Evolutionary conservation across 1,140 invertebrate genomes (phyloP).

Genomic region (Bombus waltoni): DNA sequence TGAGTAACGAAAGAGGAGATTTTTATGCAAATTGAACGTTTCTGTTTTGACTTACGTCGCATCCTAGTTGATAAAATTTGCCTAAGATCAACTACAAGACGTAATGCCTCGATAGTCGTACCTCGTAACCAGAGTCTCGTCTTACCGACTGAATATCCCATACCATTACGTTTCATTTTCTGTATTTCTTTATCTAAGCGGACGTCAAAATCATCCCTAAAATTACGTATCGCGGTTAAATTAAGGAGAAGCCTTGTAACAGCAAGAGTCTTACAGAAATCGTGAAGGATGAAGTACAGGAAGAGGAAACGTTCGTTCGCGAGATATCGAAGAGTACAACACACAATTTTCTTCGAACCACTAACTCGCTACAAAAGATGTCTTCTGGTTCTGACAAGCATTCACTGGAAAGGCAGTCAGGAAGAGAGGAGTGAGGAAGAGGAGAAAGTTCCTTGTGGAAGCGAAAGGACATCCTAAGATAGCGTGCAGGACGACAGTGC

Average conservation of each 20-base stretch:
- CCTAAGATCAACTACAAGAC: neutral
- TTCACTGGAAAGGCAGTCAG: slow-evolving; percentile 70
- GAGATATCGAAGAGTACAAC: slow-evolving; percentile 74
- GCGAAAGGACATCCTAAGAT: slow-evolving; percentile 61
- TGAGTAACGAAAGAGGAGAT: neutral
- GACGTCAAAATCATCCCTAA: neutral
- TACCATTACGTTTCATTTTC: neutral
- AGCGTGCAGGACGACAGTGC: slow-evolving; percentile 49
- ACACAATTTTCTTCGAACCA: slow-evolving; percentile 81
- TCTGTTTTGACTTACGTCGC: neutral
- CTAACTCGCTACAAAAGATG: slow-evolving; percentile 79
- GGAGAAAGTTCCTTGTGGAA: slow-evolving; percentile 58
- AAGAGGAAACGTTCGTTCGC: slow-evolving; percentile 70
- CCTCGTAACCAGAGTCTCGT: neutral
- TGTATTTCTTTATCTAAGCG: neutral
- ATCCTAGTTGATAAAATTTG: too few relatives aligned
- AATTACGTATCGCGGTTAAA: slow-evolving; percentile 42
- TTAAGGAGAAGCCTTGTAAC: slow-evolving; percentile 25
- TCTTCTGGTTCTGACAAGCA: slow-evolving; percentile 82
- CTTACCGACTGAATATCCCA: neutral
- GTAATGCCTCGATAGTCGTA: neutral
- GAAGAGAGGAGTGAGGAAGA: neutral
- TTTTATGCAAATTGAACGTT: too few relatives aligned
- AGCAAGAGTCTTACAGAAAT: neutral
- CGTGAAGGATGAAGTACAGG: slow-evolving; percentile 19